These are phyloP conservation scores for Diarsia rubi DNA, from an alignment of 2,888 invertebrate species.

Conservation along the genomic window DNA sequence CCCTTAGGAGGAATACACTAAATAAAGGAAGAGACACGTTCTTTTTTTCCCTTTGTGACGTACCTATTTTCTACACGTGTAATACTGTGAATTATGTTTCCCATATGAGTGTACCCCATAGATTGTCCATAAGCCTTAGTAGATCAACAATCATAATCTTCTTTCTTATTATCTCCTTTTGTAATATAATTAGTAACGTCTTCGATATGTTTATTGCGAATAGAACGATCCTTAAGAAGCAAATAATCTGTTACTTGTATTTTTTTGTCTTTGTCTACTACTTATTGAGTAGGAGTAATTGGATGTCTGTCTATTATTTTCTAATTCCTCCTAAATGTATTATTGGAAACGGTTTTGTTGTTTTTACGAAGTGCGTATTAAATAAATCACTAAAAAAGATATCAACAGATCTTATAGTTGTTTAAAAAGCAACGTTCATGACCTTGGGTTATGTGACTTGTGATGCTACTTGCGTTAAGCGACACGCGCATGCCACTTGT, in stretches of 20 bases:
- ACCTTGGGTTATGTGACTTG: background rate
- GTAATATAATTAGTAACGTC: conserved; percentile 36
- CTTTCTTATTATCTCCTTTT: conserved; percentile 7
- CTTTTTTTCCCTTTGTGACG: background rate
- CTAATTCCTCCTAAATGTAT: conserved; percentile 6
- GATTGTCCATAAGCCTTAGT: background rate
- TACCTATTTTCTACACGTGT: background rate
- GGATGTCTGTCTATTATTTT: conserved; percentile 32
- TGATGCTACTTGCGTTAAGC: background rate
- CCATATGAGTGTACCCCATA: background rate
- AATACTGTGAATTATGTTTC: background rate
- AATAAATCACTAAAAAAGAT: no score
- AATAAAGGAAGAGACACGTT: background rate
- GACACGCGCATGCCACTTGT: background rate
- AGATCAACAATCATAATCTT: conserved; percentile 19
- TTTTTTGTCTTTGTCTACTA: conserved; percentile 34
- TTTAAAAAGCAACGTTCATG: background rate
- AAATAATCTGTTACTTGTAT: conserved; percentile 29
- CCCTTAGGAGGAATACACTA: background rate
- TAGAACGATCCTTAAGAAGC: conserved; percentile 24
- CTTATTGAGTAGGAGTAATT: conserved; percentile 39
- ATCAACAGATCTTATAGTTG: background rate
- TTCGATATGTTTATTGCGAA: conserved; percentile 28
- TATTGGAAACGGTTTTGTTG: conserved; percentile 1
- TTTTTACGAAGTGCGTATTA: background rate